Percentiles rank a stretch among this genome's conserved stretches.
Conservation (phyloP, 2,797 vertebrate genomes). For the Hippoglossus hippoglossus region DNA sequence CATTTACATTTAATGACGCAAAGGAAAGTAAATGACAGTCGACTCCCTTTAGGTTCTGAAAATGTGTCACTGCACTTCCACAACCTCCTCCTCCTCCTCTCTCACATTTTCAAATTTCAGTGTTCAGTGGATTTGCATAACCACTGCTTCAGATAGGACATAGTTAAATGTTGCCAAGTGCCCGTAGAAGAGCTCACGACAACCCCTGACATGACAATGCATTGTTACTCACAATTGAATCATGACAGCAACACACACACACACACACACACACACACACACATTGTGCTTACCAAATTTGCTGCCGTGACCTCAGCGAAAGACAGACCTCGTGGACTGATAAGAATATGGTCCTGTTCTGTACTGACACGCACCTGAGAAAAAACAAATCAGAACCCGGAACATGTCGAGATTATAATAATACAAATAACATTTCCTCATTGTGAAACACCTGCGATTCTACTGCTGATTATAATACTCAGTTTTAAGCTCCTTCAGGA, state of each 20-base stretch:
- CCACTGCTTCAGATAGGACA: neutral
- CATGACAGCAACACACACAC: neutral
- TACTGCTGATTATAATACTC: neutral
- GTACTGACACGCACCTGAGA: conserved; percentile 93
- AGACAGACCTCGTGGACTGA: conserved; percentile 93
- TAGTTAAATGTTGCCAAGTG: neutral
- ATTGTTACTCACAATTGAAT: neutral
- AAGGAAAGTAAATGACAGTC: neutral
- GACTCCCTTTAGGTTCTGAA: too few relatives aligned
- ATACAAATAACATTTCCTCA: neutral
- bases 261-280: conserved; percentile 18
- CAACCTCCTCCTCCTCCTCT: neutral
- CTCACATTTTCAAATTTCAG: too few relatives aligned
- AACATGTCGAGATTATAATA: neutral
- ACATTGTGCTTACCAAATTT: conserved; percentile 88
- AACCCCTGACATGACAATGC: neutral
- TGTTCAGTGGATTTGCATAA: too few relatives aligned
- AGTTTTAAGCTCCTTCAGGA: neutral
- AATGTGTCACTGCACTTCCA: neutral
- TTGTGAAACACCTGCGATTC: neutral
- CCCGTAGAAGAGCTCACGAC: neutral
- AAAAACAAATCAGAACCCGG: neutral
- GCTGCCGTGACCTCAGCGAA: conserved; percentile 95
- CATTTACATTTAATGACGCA: neutral
- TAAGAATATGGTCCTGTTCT: conserved; percentile 95